Conservation (phyloP, 2,888 invertebrate species). For the Dicyrtomina minuta region DNA sequence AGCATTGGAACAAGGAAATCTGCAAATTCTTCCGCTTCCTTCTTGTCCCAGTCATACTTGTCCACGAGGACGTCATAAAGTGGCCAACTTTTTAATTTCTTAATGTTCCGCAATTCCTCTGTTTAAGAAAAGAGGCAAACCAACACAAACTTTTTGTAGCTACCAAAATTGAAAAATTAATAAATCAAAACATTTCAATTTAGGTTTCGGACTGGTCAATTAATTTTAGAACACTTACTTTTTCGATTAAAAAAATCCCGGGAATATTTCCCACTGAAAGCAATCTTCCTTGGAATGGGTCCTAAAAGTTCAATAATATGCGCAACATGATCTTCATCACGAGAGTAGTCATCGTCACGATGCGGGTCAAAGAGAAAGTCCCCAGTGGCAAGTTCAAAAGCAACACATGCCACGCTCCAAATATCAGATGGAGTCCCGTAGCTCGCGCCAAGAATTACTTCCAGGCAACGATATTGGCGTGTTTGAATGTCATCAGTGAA, state of each 20-base stretch:
- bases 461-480: slow-evolving; percentile 93
- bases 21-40: slow-evolving; percentile 71
- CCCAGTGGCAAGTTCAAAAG: slow-evolving; percentile 98
- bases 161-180: slow-evolving; percentile 42
- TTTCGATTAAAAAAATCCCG: slow-evolving; percentile 92
- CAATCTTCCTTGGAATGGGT: slow-evolving; percentile 90
- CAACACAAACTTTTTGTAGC: no score
- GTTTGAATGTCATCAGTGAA: slow-evolving; percentile 99
- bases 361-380: slow-evolving; percentile 99
- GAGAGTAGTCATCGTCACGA: slow-evolving; percentile 91
- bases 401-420: slow-evolving; percentile 99
- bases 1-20: slow-evolving; percentile 78
- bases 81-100: slow-evolving; percentile 76
- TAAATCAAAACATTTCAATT: neutral
- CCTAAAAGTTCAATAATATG: slow-evolving; percentile 98
- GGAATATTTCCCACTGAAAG: slow-evolving; percentile 89
- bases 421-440: slow-evolving; percentile 98
- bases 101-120: slow-evolving; percentile 73
- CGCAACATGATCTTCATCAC: slow-evolving; percentile 98
- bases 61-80: slow-evolving; percentile 75
- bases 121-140: no score
- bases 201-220: no score
- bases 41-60: slow-evolving; percentile 77
- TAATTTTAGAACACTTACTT: no score
- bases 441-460: slow-evolving; percentile 93